Base-by-base conservation (phyloP, 2,797 vertebrate genomes). In the Octomys mimax region DNA sequence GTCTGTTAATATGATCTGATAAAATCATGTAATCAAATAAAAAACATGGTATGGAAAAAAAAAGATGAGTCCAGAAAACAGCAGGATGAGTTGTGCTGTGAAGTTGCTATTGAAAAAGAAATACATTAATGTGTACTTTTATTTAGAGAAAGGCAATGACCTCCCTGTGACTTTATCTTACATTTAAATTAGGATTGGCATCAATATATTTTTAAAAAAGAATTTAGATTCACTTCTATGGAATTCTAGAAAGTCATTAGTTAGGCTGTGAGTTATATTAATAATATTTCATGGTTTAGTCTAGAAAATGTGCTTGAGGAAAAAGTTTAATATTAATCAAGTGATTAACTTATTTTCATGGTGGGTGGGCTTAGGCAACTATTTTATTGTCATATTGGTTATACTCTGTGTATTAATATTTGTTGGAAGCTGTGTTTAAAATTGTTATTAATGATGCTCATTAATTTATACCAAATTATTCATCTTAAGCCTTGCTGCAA, bases 371-470 rank as follows among this genome's bases (percentile, higher is more conserved):
- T 89, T 89, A 93, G 92, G 91, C 46, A 94, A 59, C 75, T 95
- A 71, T 92, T 91, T 81, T 94, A 49, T 89, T 96, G 88, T 89
- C 24, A 62, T 94, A 93, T 96, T 96, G 97, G 85, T 92, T 95
- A 36, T 39, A 93, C 42, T 87, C n/a, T 84, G 18, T 88, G n/a
- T 95, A 93, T 92, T 95, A 97, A 89, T 97, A 96, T 92, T 94
- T 94, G 81, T 90, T 94, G 54, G 82, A 93, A 78, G 12, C 80
- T 95, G 70, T 95, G 33, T 94, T 97, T 96, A 86, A 97, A 96
- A 97, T 98, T 91, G 54, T 96, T 97, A 97, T 97, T 98, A 93
- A 98, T 94, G 87, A 87, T 94, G 57, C 66, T 97, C 84, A 95
- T 96, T 98, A 95, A 97, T 97, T 96, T 95, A 96, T 96, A 59